Evolutionary conservation across 2,888 invertebrate genomes (phyloP).

Genomic region (Miltochrista miniata): DNA sequence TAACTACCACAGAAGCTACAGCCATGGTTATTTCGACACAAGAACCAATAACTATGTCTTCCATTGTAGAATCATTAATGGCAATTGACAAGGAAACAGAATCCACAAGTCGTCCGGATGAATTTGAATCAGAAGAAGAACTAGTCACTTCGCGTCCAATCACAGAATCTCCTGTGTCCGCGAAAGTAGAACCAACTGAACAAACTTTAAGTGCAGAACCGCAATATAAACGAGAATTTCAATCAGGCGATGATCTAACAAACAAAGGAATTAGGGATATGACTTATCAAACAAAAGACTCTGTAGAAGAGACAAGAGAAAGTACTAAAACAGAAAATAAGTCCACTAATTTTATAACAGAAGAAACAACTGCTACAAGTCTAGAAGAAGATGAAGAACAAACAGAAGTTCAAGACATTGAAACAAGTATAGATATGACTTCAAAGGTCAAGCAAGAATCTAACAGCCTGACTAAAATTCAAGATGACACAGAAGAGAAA

Average conservation of each 20-base stretch:
- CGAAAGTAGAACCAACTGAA: neutral
- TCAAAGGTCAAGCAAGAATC: neutral
- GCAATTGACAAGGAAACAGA: neutral
- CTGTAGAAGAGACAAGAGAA: too few relatives aligned
- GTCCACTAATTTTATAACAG: neutral
- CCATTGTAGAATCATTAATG: slow-evolving; percentile 3
- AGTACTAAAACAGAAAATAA: too few relatives aligned
- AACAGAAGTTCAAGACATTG: neutral
- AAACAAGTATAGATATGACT: neutral
- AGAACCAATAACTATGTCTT: slow-evolving; percentile 1
- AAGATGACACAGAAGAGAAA: neutral
- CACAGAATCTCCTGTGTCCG: too few relatives aligned
- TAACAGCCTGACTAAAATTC: slow-evolving; percentile 1
- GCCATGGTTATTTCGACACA: too few relatives aligned
- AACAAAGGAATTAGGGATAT: too few relatives aligned
- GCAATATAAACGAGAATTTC: neutral
- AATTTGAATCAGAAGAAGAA: slow-evolving; percentile 1
- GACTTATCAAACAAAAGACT: too few relatives aligned
- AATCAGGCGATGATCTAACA: too few relatives aligned
- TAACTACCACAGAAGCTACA: too few relatives aligned
- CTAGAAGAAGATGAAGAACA: too few relatives aligned
- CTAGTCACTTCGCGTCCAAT: slow-evolving; percentile 1
- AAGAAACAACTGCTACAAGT: slow-evolving; percentile 7
- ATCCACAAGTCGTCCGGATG: neutral
- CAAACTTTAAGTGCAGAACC: neutral